Evolutionary conservation across 2,113 vertebrate species (phyloP).

Genomic region (Saguinus midas): DNA sequence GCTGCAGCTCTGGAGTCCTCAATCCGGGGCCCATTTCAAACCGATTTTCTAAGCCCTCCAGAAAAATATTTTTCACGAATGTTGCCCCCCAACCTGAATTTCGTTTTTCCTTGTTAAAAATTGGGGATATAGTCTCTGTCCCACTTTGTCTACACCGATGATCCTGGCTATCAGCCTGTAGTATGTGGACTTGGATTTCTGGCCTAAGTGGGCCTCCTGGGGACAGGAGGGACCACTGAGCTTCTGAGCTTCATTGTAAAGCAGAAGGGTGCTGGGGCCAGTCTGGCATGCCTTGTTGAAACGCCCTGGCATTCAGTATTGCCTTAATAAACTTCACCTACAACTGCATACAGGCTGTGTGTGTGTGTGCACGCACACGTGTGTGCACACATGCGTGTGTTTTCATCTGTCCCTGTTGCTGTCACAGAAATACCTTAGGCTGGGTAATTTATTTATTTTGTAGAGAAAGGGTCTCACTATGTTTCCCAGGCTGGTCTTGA

Average conservation of each 20-base stretch:
- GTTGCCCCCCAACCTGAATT: background rate
- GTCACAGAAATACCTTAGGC: background rate
- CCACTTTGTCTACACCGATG: background rate
- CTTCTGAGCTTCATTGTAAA: accelerated
- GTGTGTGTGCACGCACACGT: background rate
- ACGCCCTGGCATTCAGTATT: background rate
- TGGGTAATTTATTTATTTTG: no score
- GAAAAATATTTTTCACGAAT: background rate
- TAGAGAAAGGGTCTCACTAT: no score
- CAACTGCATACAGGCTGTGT: background rate
- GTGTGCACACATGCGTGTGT: background rate
- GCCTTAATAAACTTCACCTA: slow-evolving; percentile 55
- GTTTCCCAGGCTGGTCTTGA: background rate
- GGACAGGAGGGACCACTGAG: accelerated
- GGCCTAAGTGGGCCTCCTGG: background rate
- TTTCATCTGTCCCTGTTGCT: background rate
- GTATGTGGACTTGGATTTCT: background rate
- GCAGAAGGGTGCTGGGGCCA: background rate
- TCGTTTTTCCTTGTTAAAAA: background rate
- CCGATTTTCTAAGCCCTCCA: background rate
- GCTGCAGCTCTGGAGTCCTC: accelerated
- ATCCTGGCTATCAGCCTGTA: background rate
- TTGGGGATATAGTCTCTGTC: no score
- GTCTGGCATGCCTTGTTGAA: accelerated
- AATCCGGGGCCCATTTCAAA: background rate